A percentile compares a stretch with the other conserved stretches of the same genome.
phyloP scores from a whole-genome alignment of 2,888 invertebrate genomes.

The Oxycera nigricornis region DNA sequence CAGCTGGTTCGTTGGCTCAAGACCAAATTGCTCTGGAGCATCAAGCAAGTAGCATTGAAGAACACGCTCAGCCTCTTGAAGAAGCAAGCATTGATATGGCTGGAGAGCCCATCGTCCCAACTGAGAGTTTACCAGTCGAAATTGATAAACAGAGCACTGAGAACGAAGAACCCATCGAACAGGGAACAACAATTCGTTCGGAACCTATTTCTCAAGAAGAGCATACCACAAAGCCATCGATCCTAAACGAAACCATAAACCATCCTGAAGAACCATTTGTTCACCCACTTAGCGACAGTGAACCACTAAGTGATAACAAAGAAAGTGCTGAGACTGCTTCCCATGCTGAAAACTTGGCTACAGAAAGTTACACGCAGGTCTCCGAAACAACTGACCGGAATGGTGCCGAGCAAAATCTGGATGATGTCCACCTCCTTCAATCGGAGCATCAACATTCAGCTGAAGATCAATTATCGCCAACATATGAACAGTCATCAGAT shows the following conservation, averaged over 20 bases:
- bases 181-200: no score
- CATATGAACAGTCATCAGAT: neutral
- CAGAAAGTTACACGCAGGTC: neutral
- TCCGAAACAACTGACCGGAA: neutral
- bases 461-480: neutral
- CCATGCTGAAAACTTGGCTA: neutral
- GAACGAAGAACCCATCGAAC: neutral
- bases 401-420: neutral
- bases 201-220: neutral
- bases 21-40: neutral
- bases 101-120: no score
- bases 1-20: neutral
- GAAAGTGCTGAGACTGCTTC: neutral
- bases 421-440: neutral
- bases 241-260: neutral
- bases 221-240: neutral
- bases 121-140: neutral
- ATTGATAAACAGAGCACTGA: neutral
- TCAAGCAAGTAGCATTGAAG: constrained; percentile 7
- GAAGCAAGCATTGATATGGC: neutral
- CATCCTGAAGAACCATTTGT: neutral
- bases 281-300: neutral
- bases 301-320: neutral
- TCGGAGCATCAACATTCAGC: neutral
- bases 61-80: neutral